Evolutionary conservation across 2,797 vertebrate genomes (phyloP).

Genomic region (Periophthalmus magnuspinnatus): DNA sequence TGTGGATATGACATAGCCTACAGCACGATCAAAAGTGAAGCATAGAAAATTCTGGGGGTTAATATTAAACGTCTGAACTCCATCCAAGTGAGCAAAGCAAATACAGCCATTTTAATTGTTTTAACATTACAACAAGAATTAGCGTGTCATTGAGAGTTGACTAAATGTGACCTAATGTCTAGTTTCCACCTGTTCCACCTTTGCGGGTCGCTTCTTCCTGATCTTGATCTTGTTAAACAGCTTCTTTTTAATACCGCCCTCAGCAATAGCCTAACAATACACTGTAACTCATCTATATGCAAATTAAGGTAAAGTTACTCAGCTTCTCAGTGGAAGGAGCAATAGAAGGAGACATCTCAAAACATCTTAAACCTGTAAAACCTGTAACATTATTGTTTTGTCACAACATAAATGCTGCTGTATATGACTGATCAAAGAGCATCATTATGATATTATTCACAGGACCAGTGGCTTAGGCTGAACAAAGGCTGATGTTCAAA

Average conservation of each 20-base stretch:
- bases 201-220: slow-evolving; percentile 16
- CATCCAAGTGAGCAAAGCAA: no score
- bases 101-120: no score
- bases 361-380: slow-evolving; percentile 29
- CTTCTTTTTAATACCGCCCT: slow-evolving; percentile 47
- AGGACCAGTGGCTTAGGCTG: slow-evolving; percentile 49
- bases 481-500: slow-evolving; percentile 65
- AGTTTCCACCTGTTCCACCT: slow-evolving; percentile 30
- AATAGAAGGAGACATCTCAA: slow-evolving; percentile 26
- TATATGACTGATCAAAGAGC: slow-evolving; percentile 50
- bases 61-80: no score
- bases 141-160: not conserved
- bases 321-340: slow-evolving; percentile 25
- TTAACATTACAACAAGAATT: not conserved
- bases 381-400: slow-evolving; percentile 41
- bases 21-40: no score
- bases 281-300: slow-evolving; percentile 63
- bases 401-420: slow-evolving; percentile 50
- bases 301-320: slow-evolving; percentile 53
- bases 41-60: no score
- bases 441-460: slow-evolving; percentile 55
- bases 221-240: slow-evolving; percentile 52
- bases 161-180: not conserved
- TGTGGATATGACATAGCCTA: no score
- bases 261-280: slow-evolving; percentile 37